Evolutionary conservation across 2,797 vertebrate species (phyloP).

Genomic region (Stomatorhinus walkeri): DNA sequence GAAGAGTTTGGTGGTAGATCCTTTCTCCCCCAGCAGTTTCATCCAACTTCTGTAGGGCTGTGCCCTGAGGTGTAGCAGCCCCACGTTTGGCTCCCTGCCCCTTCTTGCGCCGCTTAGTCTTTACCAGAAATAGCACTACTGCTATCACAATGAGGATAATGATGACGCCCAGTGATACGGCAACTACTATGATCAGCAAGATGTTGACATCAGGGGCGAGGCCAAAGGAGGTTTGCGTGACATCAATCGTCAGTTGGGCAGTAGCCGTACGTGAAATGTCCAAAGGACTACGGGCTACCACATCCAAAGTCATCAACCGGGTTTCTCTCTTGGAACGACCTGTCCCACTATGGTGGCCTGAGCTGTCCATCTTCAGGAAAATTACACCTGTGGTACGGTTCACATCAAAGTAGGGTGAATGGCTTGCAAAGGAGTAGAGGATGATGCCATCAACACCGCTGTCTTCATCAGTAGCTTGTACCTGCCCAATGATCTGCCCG

Average conservation of each 20-base stretch:
- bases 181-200: conserved; percentile 80
- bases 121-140: conserved; percentile 79
- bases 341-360: conserved; percentile 51
- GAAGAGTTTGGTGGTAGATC: conserved; percentile 89
- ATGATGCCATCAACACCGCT: conserved; percentile 85
- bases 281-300: conserved; percentile 80
- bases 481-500: conserved; percentile 82
- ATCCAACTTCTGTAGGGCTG: conserved; percentile 79
- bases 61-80: conserved; percentile 56
- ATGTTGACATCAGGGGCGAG: conserved; percentile 79
- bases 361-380: conserved; percentile 79
- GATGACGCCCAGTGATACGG: conserved; percentile 81
- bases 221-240: conserved; percentile 87
- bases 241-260: conserved; percentile 74
- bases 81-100: conserved; percentile 58
- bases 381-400: conserved; percentile 85
- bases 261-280: conserved; percentile 73
- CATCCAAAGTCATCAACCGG: conserved; percentile 77
- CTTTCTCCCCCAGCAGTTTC: conserved; percentile 69
- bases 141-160: conserved; percentile 81
- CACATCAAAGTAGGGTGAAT: conserved; percentile 81
- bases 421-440: conserved; percentile 74
- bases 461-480: conserved; percentile 86
- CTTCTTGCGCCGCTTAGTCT: conserved; percentile 71
- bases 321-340: conserved; percentile 72